Percentiles rank a stretch among this genome's conserved stretches.
Evolutionary conservation across 1,140 invertebrate genomes (phyloP).

Genomic region (Ganaspis sp.): DNA sequence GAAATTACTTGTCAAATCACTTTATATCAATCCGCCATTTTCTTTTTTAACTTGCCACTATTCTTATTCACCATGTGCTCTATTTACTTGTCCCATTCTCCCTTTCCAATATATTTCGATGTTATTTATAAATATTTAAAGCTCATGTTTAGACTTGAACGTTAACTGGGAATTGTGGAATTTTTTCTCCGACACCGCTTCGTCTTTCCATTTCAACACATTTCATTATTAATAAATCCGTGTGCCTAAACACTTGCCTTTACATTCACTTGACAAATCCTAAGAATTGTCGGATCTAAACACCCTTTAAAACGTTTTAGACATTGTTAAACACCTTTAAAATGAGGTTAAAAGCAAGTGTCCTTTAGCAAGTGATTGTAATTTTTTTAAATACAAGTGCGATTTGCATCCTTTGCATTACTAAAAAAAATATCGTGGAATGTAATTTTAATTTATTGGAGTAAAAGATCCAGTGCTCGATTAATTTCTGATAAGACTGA

Average conservation of each 20-base stretch:
- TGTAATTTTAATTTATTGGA: background rate
- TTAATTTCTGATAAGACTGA: background rate
- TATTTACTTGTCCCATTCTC: background rate
- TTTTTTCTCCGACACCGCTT: background rate
- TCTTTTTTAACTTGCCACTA: background rate
- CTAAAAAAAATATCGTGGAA: too few species aligned
- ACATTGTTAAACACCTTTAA: too few species aligned
- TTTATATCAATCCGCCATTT: background rate
- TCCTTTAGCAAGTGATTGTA: too few species aligned
- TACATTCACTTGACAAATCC: too few species aligned
- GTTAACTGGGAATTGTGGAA: background rate
- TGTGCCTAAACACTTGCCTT: background rate
- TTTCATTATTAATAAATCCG: background rate
- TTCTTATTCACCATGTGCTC: background rate
- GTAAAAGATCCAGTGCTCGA: too few species aligned
- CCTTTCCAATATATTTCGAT: constrained; percentile 3
- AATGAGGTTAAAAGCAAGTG: too few species aligned
- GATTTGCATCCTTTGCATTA: too few species aligned
- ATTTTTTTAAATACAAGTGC: too few species aligned
- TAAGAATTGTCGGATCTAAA: too few species aligned
- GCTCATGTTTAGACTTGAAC: background rate
- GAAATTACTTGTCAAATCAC: constrained; percentile 7
- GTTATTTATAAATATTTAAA: constrained; percentile 8
- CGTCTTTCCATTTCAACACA: background rate
- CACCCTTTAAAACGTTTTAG: too few species aligned